Percentiles rank a stretch among this genome's conserved stretches.
phyloP scores from a whole-genome alignment of 1,140 invertebrate genomes.

The Drosophila sucinea region DNA sequence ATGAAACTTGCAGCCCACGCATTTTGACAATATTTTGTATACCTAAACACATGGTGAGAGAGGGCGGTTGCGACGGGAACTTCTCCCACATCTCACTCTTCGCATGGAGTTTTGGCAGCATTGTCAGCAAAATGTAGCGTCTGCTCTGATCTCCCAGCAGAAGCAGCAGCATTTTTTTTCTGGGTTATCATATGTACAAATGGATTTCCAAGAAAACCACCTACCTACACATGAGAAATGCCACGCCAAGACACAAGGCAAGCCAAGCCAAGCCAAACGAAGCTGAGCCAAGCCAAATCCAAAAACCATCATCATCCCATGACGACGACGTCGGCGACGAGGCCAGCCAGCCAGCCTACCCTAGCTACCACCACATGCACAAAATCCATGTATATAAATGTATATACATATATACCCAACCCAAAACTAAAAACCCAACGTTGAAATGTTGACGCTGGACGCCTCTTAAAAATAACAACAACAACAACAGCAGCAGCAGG shows the following conservation, averaged over 20 bases:
- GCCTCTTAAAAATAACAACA: conserved; percentile 73
- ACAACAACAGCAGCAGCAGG: conserved; percentile 59
- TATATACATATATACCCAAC: conserved; percentile 52
- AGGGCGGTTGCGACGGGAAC: not conserved
- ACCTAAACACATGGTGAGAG: not conserved
- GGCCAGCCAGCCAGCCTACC: conserved; percentile 33
- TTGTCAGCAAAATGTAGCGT: conserved; percentile 55
- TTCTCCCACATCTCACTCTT: conserved; percentile 13
- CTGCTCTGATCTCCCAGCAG: conserved; percentile 28
- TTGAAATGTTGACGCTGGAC: conserved; percentile 75
- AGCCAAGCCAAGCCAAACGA: conserved; percentile 34
- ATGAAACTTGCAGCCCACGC: not conserved
- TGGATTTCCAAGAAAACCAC: conserved; percentile 65
- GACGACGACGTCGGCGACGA: conserved; percentile 9
- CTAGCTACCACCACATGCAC: conserved; percentile 10
- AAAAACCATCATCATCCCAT: conserved; percentile 31
- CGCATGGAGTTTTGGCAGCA: not conserved
- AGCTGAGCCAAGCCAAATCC: conserved; percentile 36
- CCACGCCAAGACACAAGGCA: conserved; percentile 35
- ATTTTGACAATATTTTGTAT: not conserved
- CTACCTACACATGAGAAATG: conserved; percentile 63
- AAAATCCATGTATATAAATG: conserved; percentile 18
- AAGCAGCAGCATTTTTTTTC: conserved; percentile 19
- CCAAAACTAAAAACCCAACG: conserved; percentile 63
- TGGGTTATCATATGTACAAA: conserved; percentile 66